phyloP scores from a whole-genome alignment of 2,113 vertebrate species.

The Xyrauchen texanus region DNA sequence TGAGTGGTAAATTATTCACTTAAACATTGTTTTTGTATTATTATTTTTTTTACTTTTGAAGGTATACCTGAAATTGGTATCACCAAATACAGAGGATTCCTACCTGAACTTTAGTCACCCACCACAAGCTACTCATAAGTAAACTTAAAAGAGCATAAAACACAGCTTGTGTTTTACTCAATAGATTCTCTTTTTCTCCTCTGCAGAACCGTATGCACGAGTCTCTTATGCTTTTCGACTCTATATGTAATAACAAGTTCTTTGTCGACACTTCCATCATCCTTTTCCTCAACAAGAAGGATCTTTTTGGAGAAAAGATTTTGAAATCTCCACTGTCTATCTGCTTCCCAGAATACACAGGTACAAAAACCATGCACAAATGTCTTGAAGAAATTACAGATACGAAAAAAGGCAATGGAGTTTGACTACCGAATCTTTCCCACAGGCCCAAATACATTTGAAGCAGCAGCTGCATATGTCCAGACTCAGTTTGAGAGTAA shows the following conservation, averaged over 20 bases:
- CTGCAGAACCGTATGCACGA: conserved; percentile 99
- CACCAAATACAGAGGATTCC: background rate
- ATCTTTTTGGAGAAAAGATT: conserved; percentile 97
- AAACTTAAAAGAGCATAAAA: background rate
- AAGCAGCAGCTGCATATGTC: conserved; percentile 89
- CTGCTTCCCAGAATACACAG: conserved; percentile 98
- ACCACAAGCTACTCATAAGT: background rate
- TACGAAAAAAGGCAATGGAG: background rate
- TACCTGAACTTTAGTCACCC: background rate
- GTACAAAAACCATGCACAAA: conserved; percentile 64
- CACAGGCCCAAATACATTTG: conserved; percentile 86
- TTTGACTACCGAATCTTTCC: conserved; percentile 26
- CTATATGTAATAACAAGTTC: conserved; percentile 99
- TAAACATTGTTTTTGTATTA: background rate
- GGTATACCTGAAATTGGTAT: background rate
- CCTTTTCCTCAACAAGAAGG: conserved; percentile 99
- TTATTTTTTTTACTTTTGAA: background rate
- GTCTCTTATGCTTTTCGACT: conserved; percentile 98
- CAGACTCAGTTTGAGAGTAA: conserved; percentile 95
- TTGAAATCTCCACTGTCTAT: conserved; percentile 96
- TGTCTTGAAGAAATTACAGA: background rate
- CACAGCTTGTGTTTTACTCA: background rate
- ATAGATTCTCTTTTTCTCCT: conserved; percentile 6
- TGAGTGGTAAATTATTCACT: background rate
- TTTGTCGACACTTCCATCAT: conserved; percentile 99